These are phyloP conservation scores for Papilio protenor DNA, from an alignment of 2,888 invertebrate species.

Conservation along the genomic window DNA sequence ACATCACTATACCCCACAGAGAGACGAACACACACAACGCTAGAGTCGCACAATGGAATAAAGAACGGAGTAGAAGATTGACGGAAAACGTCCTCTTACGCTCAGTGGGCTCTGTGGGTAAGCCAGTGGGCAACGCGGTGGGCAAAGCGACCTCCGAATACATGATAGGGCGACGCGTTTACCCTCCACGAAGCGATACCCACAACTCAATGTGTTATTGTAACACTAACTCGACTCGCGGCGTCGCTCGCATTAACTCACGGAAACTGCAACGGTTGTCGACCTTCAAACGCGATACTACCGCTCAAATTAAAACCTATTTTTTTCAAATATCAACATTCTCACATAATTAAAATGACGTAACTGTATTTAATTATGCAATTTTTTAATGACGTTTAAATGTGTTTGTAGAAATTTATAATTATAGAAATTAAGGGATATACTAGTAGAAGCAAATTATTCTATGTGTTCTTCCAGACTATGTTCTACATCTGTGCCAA, in stretches of 20 bases:
- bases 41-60: conserved; percentile 47
- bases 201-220: neutral
- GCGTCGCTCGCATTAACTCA: conserved; percentile 3
- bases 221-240: neutral
- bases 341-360: too few species aligned
- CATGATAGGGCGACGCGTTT: conserved; percentile 15
- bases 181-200: conserved; percentile 4
- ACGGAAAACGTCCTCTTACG: conserved; percentile 37
- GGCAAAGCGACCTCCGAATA: conserved; percentile 15
- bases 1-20: conserved; percentile 42
- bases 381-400: too few species aligned
- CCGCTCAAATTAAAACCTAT: neutral
- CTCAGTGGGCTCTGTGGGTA: neutral
- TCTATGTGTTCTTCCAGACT: too few species aligned
- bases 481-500: too few species aligned
- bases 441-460: too few species aligned
- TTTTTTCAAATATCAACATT: too few species aligned
- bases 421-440: too few species aligned
- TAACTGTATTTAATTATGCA: too few species aligned
- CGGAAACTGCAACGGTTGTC: conserved; percentile 11
- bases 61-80: conserved; percentile 44
- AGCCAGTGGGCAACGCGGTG: neutral
- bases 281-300: neutral
- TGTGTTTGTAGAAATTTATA: too few species aligned
- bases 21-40: conserved; percentile 43